Conservation (phyloP, 2,797 vertebrate genomes). For the Saxicola maurus region DNA sequence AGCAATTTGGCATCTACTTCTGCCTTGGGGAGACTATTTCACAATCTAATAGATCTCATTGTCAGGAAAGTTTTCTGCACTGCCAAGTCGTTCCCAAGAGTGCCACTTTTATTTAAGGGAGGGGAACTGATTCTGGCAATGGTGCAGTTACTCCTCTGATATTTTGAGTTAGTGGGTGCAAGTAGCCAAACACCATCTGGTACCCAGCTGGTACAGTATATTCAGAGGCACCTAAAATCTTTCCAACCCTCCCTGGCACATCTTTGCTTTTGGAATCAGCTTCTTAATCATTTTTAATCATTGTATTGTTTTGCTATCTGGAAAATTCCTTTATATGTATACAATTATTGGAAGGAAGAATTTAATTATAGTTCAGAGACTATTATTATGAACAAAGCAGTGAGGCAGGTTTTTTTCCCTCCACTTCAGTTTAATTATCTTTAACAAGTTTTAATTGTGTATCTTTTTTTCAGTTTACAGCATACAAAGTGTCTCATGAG, state of each 20-base stretch:
- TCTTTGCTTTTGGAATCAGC: slow-evolving; percentile 62
- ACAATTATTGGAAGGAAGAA: slow-evolving; percentile 68
- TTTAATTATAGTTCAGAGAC: slow-evolving; percentile 70
- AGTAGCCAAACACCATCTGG: slow-evolving; percentile 69
- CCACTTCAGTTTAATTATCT: slow-evolving; percentile 68
- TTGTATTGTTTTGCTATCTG: slow-evolving; percentile 66
- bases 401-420: slow-evolving; percentile 28
- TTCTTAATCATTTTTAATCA: slow-evolving; percentile 71
- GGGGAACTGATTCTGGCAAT: slow-evolving; percentile 59
- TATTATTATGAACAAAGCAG: slow-evolving; percentile 66
- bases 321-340: slow-evolving; percentile 66
- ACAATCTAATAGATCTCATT: slow-evolving; percentile 62
- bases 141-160: slow-evolving; percentile 27
- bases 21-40: slow-evolving; percentile 48
- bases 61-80: slow-evolving; percentile 50
- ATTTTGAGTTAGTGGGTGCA: slow-evolving; percentile 64
- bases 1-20: slow-evolving; percentile 43
- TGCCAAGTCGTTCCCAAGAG: slow-evolving; percentile 54
- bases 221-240: slow-evolving; percentile 60
- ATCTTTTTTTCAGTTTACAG: slow-evolving; percentile 54
- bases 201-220: slow-evolving; percentile 66
- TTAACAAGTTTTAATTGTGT: slow-evolving; percentile 68
- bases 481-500: slow-evolving; percentile 33
- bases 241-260: slow-evolving; percentile 57
- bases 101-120: slow-evolving; percentile 63